Evolutionary conservation across 92 coral and sea anemone species (phyloP).

Genomic region (Meandrina meandrites): DNA sequence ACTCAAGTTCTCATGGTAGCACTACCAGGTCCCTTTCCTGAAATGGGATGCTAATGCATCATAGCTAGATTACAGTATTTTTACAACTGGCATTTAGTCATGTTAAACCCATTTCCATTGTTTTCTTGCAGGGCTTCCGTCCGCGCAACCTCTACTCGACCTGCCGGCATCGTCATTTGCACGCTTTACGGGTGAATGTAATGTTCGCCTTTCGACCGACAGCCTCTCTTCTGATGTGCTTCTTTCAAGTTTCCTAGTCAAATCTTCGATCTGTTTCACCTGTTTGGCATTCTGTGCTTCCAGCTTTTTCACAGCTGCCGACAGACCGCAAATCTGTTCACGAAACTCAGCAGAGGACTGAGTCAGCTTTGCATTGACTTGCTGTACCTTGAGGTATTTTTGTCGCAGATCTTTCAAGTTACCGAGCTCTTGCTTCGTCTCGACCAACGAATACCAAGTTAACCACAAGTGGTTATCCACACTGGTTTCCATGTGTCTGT

Average conservation of each 20-base stretch:
- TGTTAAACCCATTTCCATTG: neutral
- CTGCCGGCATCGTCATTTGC: neutral
- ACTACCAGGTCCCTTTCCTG: neutral
- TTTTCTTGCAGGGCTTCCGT: neutral
- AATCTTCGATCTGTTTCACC: slow-evolving; percentile 12
- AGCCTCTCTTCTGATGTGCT: neutral
- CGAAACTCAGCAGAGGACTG: slow-evolving; percentile 1
- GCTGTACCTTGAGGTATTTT: slow-evolving; percentile 8
- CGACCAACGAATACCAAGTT: neutral
- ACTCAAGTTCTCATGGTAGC: neutral
- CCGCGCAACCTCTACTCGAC: neutral
- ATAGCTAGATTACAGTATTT: too few species aligned
- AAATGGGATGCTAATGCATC: too few species aligned
- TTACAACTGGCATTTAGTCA: too few species aligned
- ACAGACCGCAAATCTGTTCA: slow-evolving; percentile 1
- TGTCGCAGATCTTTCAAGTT: slow-evolving; percentile 15
- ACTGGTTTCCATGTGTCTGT: slow-evolving; percentile 10
- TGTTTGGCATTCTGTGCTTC: slow-evolving; percentile 19
- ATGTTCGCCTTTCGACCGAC: neutral
- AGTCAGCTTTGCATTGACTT: slow-evolving; percentile 5
- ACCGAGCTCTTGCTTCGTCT: slow-evolving; percentile 19
- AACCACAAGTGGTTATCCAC: slow-evolving; percentile 20
- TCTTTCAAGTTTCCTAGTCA: slow-evolving; percentile 9
- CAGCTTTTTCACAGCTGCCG: slow-evolving; percentile 9
- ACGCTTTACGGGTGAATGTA: neutral